Evolutionary conservation across 2,797 vertebrate species (phyloP).

Genomic region (Amazona finschi): DNA sequence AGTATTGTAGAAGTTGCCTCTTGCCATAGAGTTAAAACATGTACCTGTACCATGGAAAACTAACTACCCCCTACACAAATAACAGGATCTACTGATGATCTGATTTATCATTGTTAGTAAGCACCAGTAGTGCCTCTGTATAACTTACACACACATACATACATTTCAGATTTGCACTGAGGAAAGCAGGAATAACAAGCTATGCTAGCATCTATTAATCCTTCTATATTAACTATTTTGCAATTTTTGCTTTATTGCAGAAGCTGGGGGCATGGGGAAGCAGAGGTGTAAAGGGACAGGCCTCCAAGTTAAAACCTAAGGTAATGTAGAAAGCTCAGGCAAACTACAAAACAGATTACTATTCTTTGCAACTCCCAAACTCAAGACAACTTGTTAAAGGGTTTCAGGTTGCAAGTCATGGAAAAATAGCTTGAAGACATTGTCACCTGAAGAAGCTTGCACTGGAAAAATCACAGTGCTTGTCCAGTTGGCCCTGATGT

Average conservation of each 20-base stretch:
- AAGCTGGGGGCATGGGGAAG: not conserved
- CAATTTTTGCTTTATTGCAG: not conserved
- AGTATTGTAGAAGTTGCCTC: not conserved
- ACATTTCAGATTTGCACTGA: not conserved
- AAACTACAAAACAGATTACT: not conserved
- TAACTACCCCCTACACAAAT: not conserved
- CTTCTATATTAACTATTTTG: not conserved
- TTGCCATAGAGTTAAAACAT: not conserved
- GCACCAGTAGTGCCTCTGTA: not conserved
- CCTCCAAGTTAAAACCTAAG: not conserved
- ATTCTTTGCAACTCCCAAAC: not conserved
- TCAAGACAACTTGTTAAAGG: not conserved
- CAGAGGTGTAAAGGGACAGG: accelerated
- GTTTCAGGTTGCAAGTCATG: not conserved
- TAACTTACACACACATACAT: no score
- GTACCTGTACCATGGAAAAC: not conserved
- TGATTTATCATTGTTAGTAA: not conserved
- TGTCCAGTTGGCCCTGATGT: not conserved
- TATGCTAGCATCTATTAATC: not conserved
- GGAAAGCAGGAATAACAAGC: not conserved
- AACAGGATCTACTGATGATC: not conserved
- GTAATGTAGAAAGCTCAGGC: not conserved
- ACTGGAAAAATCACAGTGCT: not conserved
- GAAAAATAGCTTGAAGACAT: not conserved
- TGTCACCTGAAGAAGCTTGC: not conserved